Conservation (phyloP, 2,113 vertebrate species). For the Albula goreensis region DNA sequence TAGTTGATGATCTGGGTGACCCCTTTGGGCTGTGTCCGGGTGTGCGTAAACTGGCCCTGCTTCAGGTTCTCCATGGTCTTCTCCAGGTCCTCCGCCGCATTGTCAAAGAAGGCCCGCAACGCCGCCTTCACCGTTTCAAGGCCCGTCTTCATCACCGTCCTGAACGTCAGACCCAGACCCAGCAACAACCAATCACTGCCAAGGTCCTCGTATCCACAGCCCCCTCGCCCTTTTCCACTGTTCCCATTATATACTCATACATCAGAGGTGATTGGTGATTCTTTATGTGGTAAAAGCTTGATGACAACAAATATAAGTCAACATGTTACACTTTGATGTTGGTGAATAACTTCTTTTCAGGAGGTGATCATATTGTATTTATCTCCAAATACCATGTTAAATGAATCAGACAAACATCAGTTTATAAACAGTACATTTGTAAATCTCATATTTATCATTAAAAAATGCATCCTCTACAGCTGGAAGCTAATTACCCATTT, state of each 20-base stretch:
- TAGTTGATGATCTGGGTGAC: slow-evolving; percentile 97
- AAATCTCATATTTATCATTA: background rate
- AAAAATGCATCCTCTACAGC: background rate
- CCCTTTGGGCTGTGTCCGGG: slow-evolving; percentile 79
- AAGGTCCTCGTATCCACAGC: too few species aligned
- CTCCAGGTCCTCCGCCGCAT: slow-evolving; percentile 88
- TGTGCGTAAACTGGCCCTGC: slow-evolving; percentile 92
- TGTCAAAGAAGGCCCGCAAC: slow-evolving; percentile 82
- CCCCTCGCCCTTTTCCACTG: background rate
- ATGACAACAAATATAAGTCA: background rate
- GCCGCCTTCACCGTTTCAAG: slow-evolving; percentile 87
- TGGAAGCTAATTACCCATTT: background rate
- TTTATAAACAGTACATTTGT: background rate
- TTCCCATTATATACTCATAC: too few species aligned
- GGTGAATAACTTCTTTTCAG: background rate
- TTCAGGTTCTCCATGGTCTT: slow-evolving; percentile 91
- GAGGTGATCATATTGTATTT: background rate
- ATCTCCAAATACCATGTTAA: background rate
- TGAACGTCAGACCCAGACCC: slow-evolving; percentile 41
- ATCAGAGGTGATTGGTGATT: too few species aligned
- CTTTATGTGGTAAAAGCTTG: too few species aligned
- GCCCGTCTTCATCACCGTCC: slow-evolving; percentile 96
- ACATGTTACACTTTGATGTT: background rate
- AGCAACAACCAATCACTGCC: background rate
- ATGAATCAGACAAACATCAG: background rate